phyloP scores from a whole-genome alignment of 2,888 invertebrate genomes.

The Andrena hattorfiana region DNA sequence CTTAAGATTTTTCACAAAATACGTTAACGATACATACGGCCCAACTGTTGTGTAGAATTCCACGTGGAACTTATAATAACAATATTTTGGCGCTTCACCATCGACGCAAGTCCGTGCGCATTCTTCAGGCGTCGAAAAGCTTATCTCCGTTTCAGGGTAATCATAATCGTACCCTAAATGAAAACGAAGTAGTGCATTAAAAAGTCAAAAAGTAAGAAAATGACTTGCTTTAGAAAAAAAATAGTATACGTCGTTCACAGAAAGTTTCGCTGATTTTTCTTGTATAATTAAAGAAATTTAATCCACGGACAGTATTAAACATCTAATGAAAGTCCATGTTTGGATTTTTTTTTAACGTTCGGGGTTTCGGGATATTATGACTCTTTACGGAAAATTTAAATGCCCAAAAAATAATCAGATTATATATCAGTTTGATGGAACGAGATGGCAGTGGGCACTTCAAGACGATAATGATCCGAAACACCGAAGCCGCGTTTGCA shows the following conservation, averaged over 20 bases:
- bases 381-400: no score
- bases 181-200: background rate
- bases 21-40: constrained; percentile 46
- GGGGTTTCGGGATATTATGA: no score
- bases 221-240: background rate
- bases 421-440: no score
- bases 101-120: constrained; percentile 52
- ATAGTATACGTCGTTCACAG: no score
- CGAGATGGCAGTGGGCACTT: no score
- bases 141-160: background rate
- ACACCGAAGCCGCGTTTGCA: no score
- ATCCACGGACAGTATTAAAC: no score
- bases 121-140: constrained; percentile 41
- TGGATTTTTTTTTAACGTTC: no score
- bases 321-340: no score
- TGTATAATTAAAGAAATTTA: background rate
- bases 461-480: no score
- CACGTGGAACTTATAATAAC: constrained; percentile 49
- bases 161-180: background rate
- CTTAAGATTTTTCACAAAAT: background rate
- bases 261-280: background rate
- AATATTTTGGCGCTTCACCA: constrained; percentile 1
- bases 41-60: constrained; percentile 50
- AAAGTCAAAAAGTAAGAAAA: background rate
- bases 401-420: no score